Evolutionary conservation across 2,888 invertebrate genomes (phyloP).

Genomic region (Hymenopus coronatus): DNA sequence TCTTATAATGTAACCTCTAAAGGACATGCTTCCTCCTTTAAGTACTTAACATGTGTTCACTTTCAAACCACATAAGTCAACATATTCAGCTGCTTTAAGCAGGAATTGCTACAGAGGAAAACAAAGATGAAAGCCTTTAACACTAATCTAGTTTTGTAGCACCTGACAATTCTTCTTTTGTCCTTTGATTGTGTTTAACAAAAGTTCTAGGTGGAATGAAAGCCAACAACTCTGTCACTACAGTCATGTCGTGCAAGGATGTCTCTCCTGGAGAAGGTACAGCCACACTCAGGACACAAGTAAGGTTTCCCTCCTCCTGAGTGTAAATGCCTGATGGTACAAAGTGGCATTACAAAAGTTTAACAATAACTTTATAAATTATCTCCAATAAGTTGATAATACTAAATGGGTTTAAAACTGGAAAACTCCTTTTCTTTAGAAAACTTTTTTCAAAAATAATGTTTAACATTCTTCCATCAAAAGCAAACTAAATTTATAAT

Average conservation of each 20-base stretch:
- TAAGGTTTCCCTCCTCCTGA: neutral
- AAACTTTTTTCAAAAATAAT: no score
- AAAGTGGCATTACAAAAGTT: neutral
- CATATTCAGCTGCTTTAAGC: no score
- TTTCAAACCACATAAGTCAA: no score
- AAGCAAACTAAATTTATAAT: no score
- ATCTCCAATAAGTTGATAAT: no score
- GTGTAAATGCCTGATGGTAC: neutral
- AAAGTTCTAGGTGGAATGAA: neutral
- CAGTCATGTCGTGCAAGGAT: neutral
- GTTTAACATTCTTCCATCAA: no score
- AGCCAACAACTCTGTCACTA: neutral
- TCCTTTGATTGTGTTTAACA: neutral
- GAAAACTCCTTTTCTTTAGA: no score
- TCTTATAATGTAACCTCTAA: no score
- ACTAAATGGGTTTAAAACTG: no score
- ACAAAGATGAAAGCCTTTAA: neutral
- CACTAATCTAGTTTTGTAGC: neutral
- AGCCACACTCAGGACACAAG: neutral
- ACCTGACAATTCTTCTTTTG: neutral
- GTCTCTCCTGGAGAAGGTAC: neutral
- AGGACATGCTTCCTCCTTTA: no score
- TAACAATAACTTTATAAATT: neutral
- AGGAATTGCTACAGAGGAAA: neutral
- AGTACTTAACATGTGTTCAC: no score